Evolutionary conservation across 2,113 vertebrate species (phyloP), one percentile per base, ranked within the genome.

Genomic region (Odontesthes bonariensis): DNA sequence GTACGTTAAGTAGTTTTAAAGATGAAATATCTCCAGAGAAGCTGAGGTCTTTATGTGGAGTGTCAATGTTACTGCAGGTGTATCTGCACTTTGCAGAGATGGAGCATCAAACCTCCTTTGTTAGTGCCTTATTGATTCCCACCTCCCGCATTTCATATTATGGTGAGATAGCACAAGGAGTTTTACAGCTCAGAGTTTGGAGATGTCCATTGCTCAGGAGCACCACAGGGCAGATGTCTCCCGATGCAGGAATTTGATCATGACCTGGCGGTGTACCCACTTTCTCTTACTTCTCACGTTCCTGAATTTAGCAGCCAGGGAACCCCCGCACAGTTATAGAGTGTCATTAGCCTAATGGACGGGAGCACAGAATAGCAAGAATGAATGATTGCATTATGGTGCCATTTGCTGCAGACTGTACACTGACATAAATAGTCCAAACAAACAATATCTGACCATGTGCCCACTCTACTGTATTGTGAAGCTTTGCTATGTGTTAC

Each of bases 371-470:
- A 56, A 84, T 42, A 73, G 86, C 77, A 64, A 49, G 77, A 81
- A 86, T 88, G 86, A 91, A 75, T 89, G 82, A 90, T 88, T 89
- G 72, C 73, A 90, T 89, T 88, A 90, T 1, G 55, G 71, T 64
- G 77, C 82, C 84, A 88, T 88, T 90, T 87, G 74, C 87, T 8
- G 47, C 74, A 79, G 80, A 84, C 80, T 80, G 69, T 78, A 67
- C 81, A 80, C 27, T 84, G 83, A 89, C 83, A 78, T 91, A 88
- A 88, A 89, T 86, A 88, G 89, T 83, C 72, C 80, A 87, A 90
- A 89, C 82, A 87, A 90, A 91, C 77, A 89, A 86, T 87, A 86
- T 85, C 80, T 82, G 87, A 86, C 79, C 73, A 23, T 73, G 62
- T 77, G 68, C 33, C 69, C 71, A 40, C 81, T 85, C 69, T 63